Conservation (phyloP, 2,113 vertebrate species). For the Ciconia stormi region DNA sequence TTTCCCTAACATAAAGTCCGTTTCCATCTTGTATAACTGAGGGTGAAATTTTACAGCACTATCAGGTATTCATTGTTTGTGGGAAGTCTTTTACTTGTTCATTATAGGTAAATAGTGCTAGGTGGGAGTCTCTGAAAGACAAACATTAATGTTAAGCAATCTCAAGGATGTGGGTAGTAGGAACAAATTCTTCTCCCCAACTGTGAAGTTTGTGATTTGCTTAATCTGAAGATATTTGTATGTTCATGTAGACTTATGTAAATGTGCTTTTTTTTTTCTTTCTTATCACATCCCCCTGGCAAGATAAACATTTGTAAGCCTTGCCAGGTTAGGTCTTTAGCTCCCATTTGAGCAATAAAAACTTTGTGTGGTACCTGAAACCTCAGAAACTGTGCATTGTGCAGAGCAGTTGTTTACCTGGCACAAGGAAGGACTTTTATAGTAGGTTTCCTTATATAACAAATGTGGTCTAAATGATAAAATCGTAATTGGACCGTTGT, state of each 20-base stretch:
- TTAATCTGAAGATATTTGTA: background rate
- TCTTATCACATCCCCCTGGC: background rate
- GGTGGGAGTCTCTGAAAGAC: background rate
- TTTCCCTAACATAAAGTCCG: background rate
- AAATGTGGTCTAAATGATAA: background rate
- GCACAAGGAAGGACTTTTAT: background rate
- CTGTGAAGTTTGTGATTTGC: background rate
- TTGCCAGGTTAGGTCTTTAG: background rate
- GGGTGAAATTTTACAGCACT: background rate
- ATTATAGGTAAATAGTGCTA: background rate
- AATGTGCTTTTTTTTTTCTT: background rate
- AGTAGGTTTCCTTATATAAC: background rate
- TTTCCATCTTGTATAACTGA: background rate
- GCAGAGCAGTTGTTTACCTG: background rate
- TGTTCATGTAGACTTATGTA: background rate
- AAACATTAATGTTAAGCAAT: background rate
- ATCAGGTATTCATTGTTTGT: background rate
- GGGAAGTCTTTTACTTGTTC: background rate
- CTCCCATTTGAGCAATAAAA: background rate
- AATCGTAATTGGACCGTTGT: background rate
- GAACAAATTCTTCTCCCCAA: background rate
- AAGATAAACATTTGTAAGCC: background rate
- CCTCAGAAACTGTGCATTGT: background rate
- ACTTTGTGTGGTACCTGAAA: background rate
- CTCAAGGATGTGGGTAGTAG: background rate